Base-by-base conservation (phyloP, 2,113 vertebrate genomes). In the Chaenogobius annularis region DNA sequence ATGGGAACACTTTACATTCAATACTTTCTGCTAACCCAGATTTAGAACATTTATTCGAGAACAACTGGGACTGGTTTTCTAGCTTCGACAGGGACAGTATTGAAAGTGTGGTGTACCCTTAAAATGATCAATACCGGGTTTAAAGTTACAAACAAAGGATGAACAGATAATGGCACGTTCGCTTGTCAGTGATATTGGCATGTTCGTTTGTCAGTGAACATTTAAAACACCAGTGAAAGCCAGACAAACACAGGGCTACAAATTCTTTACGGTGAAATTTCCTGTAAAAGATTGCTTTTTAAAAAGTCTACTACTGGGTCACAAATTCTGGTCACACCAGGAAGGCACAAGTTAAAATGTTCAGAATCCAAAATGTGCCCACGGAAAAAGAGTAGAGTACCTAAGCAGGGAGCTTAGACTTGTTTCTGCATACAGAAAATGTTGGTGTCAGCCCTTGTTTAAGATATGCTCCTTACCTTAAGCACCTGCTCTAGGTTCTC, bases 401-500 rank as follows among this genome's bases (percentile, higher is more conserved):
- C 81, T 73, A 66, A 76, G 40, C 55, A 59, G 69, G 68, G 77
- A 48, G 43, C 66, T 73, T 63, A 37, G 73, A 11, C 43, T 69
- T 75, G 74, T 65, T 76, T 77, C 52, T 63, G 47, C 69, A 62
- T 20, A 15, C 0, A 66, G 66, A 73, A 62, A 70, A 50, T 10
- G 37, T 7, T 0, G 19, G 56, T 22, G 54, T 74, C 26, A 40
- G 2, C 1, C 59, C 68, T 43, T 65, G 72, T 55, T 22, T 22
- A 69, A 69, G 69, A 15, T 15, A 43, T 44, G 52, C 22, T 83
- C 56, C 95, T 79, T 90, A 99, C 97, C 97, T 97, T 97, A 86
- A 99, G 95, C 95, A 98, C 96, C 94, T 99, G 97, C 94, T 98
- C 97, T 94, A 98, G 85, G 95, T 98, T 99, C 97, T 99, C 97